Percentiles rank a stretch among this genome's conserved stretches.
Conservation (phyloP, 2,113 vertebrate genomes). For the Indicator indicator region DNA sequence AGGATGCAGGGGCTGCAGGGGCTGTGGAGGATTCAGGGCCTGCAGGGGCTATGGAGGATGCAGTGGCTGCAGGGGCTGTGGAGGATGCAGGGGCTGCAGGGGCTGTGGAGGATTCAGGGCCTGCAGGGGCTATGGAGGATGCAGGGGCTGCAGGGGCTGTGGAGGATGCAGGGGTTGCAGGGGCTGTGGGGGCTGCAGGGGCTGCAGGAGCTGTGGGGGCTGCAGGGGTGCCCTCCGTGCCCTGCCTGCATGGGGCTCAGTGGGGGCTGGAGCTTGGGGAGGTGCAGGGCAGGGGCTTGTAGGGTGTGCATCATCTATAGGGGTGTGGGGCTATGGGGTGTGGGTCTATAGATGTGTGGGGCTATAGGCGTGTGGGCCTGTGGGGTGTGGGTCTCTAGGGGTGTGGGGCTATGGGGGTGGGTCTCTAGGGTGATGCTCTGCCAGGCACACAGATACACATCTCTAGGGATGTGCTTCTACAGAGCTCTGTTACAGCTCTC, state of each 20-base stretch:
- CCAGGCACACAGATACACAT: no score
- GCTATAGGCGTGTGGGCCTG: no score
- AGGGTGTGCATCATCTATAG: background rate
- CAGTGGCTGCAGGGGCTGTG: background rate
- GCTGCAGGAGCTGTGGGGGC: no score
- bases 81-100: background rate
- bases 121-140: background rate
- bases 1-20: background rate
- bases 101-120: background rate
- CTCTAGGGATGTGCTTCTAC: no score
- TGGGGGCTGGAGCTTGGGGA: background rate
- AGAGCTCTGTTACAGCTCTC: background rate
- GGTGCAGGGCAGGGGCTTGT: background rate
- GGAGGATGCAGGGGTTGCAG: background rate
- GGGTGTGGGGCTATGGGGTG: background rate
- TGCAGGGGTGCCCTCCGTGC: background rate
- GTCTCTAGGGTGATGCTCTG: no score
- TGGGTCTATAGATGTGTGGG: no score
- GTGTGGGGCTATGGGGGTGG: no score
- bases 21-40: background rate
- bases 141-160: background rate
- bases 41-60: background rate
- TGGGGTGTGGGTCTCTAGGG: no score
- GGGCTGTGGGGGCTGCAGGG: background rate
- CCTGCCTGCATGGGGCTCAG: background rate